Base-by-base conservation (phyloP, 2,797 vertebrate species). In the Luscinia luscinia region DNA sequence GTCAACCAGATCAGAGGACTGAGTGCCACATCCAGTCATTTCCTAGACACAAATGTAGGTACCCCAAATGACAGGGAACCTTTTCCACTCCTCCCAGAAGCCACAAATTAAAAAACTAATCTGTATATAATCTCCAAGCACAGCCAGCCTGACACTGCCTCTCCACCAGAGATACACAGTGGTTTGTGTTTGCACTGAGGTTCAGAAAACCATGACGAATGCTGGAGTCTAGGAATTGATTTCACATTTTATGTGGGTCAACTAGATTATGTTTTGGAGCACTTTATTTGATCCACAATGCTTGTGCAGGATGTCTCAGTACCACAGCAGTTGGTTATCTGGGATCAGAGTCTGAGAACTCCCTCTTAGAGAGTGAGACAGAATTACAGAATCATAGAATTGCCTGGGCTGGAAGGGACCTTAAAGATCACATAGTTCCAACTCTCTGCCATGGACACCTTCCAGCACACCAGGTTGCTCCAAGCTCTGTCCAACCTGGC, bases 391-490 rank as follows among this genome's bases (percentile, higher is more conserved):
- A 26, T 16, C 28, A 30, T 0, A 57, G 12, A 59, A 34, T 2
- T 49, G 30, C 11, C n/a, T 36, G 45, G 38, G 34, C 26, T 59
- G 34, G 18, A 23, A 89, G 22, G 5, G 15, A 77, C 9, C 30
- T 58, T 20, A 27, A 58, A 52, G 28, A 40, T 12, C 40, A 46
- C 15, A 45, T 1, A 52, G 12, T 7, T 72, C n/a, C 40, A 77
- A 3, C 21, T 13, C 51, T n/a, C 58, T 46, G 58, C 38, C 30
- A 64, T 5, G 17, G 58, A 51, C 58, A 64, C 11, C 6, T 64
- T 27, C 45, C 57, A 38, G 1, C 0, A 30, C 0, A 1, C 27
- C 63, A 57, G 36, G 9, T 0, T 46, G 45, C 64, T 70, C 51
- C 45, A 58, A 64, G 45, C 9, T 10, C n/a, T 0, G 0, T 45